Evolutionary conservation across 2,888 invertebrate genomes (phyloP).

Genomic region (Tridacna crocea): DNA sequence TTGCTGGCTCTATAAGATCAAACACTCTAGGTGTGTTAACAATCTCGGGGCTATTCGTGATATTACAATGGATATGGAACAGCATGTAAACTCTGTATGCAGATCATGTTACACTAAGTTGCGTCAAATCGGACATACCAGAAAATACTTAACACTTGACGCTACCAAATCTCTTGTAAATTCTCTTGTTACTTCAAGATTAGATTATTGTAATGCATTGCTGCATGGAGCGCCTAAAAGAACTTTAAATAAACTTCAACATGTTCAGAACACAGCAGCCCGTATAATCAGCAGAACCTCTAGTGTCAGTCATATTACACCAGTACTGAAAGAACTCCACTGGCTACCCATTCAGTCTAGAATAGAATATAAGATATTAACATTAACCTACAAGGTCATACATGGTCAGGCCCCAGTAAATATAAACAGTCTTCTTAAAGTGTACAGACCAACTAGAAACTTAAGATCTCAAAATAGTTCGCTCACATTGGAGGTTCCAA

Average conservation of each 20-base stretch:
- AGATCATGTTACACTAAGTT: constrained; percentile 34
- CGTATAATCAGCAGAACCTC: constrained; percentile 20
- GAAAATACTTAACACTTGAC: constrained; percentile 38
- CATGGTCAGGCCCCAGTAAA: too few species aligned
- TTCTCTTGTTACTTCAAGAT: constrained; percentile 31
- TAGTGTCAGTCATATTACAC: constrained; percentile 17
- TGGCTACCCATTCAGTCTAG: constrained; percentile 7
- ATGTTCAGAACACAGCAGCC: constrained; percentile 26
- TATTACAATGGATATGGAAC: constrained; percentile 39
- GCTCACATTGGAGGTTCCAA: too few species aligned
- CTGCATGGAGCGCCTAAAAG: constrained; percentile 13
- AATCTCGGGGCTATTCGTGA: constrained; percentile 42
- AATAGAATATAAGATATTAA: too few species aligned
- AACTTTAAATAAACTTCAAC: constrained; percentile 1
- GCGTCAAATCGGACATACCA: constrained; percentile 37
- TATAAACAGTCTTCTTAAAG: constrained; percentile 1
- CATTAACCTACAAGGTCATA: too few species aligned
- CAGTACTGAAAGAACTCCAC: constrained; percentile 25
- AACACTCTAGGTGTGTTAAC: constrained; percentile 22
- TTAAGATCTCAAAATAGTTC: too few species aligned
- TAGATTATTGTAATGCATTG: constrained; percentile 32
- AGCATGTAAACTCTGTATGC: too few species aligned
- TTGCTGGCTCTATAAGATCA: constrained; percentile 24
- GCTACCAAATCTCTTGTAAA: too few species aligned
- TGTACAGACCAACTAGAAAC: too few species aligned